Base-by-base conservation (phyloP, 2,888 invertebrate genomes). In the Ichneumoninae sp. region DNA sequence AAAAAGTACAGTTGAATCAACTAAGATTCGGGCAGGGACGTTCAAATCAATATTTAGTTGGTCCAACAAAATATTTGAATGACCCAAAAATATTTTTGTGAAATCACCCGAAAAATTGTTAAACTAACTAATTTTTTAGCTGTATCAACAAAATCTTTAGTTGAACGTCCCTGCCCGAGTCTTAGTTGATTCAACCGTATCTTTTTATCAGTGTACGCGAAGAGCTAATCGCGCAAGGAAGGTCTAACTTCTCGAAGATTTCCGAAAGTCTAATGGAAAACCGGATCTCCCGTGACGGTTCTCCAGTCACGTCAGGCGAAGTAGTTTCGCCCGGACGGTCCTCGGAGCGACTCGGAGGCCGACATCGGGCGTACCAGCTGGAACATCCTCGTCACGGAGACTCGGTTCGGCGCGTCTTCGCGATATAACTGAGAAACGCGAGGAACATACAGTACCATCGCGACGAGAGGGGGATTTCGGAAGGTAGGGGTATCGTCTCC, bases 401-500 rank as follows among this genome's bases (percentile, higher is more conserved):
- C 68, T 78, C 60, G 77, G 44, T 69, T 69, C 68, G 77, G 78
- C 81, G 81, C 81, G 74, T n/a, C 44, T 74, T 69, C 54, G 50
- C 44, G 54, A 36, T 26, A 19, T 13, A 52, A 63, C 63, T 68
- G 57, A 22, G 26, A 19, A 68, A 19, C 10, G 33, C 71, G 63
- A 70, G 13, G 7, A 26, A 19, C 13, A n/a, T 63, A 65, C 30
- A 73, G 57, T 74, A 63, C 44, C n/a, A 8, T 52, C 19, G 44
- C 33, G 66, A 74, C 74, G 82, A 66, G 81, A 81, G 76, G 68
- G 85, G 85, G 82, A 78, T 65, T 66, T 30, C 68, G 52, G 78
- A 54, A 44, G 60, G 76, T 57, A 63, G 63, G 65, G 68, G 40
- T 47, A 73, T 60, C 52, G 50, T 52, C 73, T 33, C 44, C 57